Base-by-base conservation (phyloP, 2,888 invertebrate species). In the Andrena marginata region DNA sequence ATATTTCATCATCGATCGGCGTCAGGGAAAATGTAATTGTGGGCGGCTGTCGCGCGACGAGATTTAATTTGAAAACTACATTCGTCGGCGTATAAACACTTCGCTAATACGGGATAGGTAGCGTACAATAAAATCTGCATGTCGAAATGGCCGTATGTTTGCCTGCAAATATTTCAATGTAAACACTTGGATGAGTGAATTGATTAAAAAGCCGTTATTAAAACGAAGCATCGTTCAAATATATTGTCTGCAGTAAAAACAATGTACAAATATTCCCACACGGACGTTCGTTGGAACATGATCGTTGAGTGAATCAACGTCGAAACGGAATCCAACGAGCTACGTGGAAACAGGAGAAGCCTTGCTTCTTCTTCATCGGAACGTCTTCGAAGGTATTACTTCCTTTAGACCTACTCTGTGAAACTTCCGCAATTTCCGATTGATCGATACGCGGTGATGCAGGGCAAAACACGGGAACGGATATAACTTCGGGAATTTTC, bases 351-450 rank as follows among this genome's bases (percentile, higher is more conserved):
- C 56, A 65, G 62, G 75, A 63, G 82, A 77, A 63, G 49, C 54
- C 51, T 67, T 67, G 62, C 49, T 20, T 67, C 62, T 51, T 75
- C 79, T 23, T 62, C 79, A 65, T 42, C 31, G 48, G 35, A 69
- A 31, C 78, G 54, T 81, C 81, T 75, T 75, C 74, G 79, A 69
- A 51, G 49, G 69, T 79, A 82, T 74, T 82, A 75, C 64, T 29
- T 68, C 75, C 82, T 49, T 75, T 79, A 54, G 70, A 51, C 67
- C 31, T 70, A 79, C 51, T 67, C 70, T 65, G 76, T 13, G 26
- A 77, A 83, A 83, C 82, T 83, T 83, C 77, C 74, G 82, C 80
- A 83, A 83, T 80, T 83, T 83, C 77, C 82, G 80, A 83, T 80
- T 77, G 76, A 83, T 83, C 80, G 80, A 83, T 83, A 83, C 67